These are phyloP conservation scores for Odontamblyopus rebecca DNA, from an alignment of 2,797 vertebrate genomes.

Conservation along the genomic window DNA sequence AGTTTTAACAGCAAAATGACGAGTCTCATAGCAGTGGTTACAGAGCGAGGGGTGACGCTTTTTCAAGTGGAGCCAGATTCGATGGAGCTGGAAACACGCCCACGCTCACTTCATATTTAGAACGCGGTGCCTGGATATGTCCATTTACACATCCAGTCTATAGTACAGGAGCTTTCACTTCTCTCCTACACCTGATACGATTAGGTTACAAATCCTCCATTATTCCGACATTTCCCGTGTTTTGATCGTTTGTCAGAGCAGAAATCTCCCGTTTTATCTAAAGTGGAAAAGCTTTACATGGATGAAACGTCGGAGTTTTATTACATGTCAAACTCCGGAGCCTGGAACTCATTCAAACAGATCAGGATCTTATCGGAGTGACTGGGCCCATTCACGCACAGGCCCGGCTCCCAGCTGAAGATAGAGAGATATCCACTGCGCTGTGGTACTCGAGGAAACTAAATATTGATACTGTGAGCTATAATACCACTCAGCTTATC, in stretches of 20 bases:
- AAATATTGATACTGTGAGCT: background rate
- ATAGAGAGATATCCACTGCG: background rate
- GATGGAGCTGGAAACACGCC: no score
- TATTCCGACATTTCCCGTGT: background rate
- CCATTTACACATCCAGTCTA: no score
- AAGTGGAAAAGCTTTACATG: background rate
- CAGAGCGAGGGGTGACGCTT: no score
- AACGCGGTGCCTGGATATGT: no score
- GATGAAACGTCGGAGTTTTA: background rate
- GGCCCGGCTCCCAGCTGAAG: background rate
- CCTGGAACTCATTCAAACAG: background rate
- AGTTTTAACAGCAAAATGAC: no score
- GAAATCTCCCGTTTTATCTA: conserved; percentile 2
- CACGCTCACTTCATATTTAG: no score
- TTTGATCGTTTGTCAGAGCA: background rate
- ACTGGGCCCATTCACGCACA: no score
- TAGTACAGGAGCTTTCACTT: no score
- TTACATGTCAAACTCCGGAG: background rate
- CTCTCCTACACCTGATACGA: background rate
- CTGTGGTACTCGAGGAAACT: background rate
- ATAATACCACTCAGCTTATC: background rate
- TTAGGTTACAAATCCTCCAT: background rate
- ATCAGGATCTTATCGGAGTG: background rate
- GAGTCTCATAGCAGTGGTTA: no score
- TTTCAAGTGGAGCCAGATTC: no score